phyloP scores from a whole-genome alignment of 1,140 invertebrate species.

The Papilio helenus region DNA sequence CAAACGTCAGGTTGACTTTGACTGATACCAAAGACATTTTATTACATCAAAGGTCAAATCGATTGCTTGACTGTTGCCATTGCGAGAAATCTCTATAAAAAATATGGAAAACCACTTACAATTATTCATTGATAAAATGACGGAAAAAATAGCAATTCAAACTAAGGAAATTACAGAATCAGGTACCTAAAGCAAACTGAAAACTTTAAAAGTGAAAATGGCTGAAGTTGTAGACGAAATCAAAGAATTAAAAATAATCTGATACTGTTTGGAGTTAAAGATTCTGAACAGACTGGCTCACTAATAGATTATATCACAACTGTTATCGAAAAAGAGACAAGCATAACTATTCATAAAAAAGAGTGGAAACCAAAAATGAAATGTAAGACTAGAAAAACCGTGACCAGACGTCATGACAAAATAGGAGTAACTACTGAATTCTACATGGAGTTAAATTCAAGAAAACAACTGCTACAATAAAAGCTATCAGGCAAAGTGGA shows the following conservation, averaged over 20 bases:
- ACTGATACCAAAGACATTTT: no score
- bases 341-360: neutral
- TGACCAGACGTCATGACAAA: neutral
- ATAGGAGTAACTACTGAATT: neutral
- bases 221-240: neutral
- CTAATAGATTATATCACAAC: neutral
- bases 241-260: slow-evolving; percentile 4
- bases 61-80: no score
- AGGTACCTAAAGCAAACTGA: neutral
- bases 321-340: slow-evolving; percentile 4
- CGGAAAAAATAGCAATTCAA: neutral
- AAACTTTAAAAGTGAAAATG: neutral
- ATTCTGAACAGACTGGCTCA: neutral
- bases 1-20: no score
- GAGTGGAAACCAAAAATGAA: neutral
- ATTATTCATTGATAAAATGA: neutral
- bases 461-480: neutral
- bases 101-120: no score
- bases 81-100: no score
- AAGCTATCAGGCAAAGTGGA: neutral
- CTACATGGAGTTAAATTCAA: neutral
- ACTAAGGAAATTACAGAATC: neutral
- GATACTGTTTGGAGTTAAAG: slow-evolving; percentile 1
- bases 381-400: neutral
- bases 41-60: no score